phyloP scores from a whole-genome alignment of 1,140 invertebrate genomes.

The roundworm (Caenorhabditis elegans) region DNA sequence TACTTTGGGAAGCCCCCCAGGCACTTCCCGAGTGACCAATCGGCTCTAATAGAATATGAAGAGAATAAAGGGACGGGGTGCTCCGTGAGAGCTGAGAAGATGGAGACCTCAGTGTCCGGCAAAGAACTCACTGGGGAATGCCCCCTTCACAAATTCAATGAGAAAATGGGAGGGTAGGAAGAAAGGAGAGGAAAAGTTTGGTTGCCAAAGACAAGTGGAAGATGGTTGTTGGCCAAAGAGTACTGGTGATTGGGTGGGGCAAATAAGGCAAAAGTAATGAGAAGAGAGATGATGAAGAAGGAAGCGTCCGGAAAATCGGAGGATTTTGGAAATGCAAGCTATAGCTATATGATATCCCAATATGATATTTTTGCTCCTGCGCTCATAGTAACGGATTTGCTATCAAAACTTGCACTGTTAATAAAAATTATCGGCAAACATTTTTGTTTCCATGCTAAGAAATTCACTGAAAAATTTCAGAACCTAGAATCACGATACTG shows the following conservation, averaged over 20 bases:
- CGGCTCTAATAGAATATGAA: constrained; percentile 20
- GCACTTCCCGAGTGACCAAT: neutral
- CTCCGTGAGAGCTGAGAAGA: neutral
- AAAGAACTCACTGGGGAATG: constrained; percentile 15
- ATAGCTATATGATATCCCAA: no score
- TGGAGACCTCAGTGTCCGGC: constrained; percentile 5
- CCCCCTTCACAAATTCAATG: neutral
- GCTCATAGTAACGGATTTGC: no score
- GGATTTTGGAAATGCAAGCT: no score
- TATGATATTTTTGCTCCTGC: no score
- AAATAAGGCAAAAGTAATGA: neutral
- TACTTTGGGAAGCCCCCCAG: neutral
- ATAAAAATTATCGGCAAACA: no score
- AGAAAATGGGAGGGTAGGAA: neutral
- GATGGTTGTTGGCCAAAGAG: neutral
- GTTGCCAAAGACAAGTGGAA: constrained; percentile 25
- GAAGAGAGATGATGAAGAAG: no score
- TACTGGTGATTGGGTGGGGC: neutral
- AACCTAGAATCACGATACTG: no score
- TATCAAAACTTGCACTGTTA: no score
- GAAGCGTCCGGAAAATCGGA: no score
- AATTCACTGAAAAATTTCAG: no score
- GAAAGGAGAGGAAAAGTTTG: neutral
- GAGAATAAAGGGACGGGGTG: neutral
- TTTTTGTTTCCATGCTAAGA: no score